Base-by-base conservation (phyloP, 1,140 invertebrate species). In the Lepidurus arcticus region DNA sequence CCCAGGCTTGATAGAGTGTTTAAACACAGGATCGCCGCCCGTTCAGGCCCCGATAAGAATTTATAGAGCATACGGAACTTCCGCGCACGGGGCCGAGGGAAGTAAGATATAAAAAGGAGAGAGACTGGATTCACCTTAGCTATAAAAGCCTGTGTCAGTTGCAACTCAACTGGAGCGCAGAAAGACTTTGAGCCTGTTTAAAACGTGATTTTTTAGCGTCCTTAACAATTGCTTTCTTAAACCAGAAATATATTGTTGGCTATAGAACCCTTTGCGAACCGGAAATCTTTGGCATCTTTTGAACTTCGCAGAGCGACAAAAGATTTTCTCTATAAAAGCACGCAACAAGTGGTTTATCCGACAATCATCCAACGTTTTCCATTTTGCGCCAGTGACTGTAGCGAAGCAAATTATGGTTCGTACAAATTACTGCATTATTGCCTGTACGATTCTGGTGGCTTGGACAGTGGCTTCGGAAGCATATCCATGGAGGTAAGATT, bases 41-140 rank as follows among this genome's bases (percentile, higher is more conserved):
- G 16, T 65, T 21, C 53, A 65, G n/a, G 5, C 53, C 53, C 53
- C 53, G 53, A 65, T 65, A 65, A 65, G 53, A 21, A 65, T 65
- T 65, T 65, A 65, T 16, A 65, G 53, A 65, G 53, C 53, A 65
- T 65, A 65, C 53, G n/a, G 53, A 65, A 65, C 16, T 65, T 65
- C 53, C 53, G 53, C 53, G 53, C 53, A 65, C 53, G 16, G 13
- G 7, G 13, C 53, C 53, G 16, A 65, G 53, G 53, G 53, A n/a
- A n/a, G 53, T n/a, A 13, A 13, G 53, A 65, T 65, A 65, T 65
- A 65, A 65, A 65, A 65, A 65, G 53, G 53, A 34, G 53, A 21
- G 53, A 65, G 53, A 21, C 53, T 65, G 53, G 53, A 65, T 65
- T 65, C 53, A 65, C 53, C 53, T 65, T 13, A 65, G 53, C 53